Evolutionary conservation across 2,797 vertebrate species (phyloP).

Genomic region (Gastrophryne carolinensis): DNA sequence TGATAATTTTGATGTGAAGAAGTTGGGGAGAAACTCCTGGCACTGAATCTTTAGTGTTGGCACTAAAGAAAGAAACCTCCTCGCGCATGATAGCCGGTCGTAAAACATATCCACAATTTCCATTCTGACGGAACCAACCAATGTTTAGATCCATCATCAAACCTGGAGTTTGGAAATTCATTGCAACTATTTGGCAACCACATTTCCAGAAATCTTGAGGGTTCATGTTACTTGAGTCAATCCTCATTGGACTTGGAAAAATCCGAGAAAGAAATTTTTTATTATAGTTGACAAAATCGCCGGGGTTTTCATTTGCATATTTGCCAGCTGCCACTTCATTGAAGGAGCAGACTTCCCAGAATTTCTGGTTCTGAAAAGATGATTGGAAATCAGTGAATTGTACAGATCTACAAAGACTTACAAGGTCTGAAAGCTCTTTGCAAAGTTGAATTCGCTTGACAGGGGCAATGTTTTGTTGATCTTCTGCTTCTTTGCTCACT

Average conservation of each 20-base stretch:
- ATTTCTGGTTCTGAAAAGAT: constrained; percentile 92
- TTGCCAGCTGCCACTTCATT: constrained; percentile 93
- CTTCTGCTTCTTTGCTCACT: constrained; percentile 80
- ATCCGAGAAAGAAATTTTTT: constrained; percentile 92
- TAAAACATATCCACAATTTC: constrained; percentile 93
- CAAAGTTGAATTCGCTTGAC: constrained; percentile 90
- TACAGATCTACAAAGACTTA: constrained; percentile 93
- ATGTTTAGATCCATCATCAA: constrained; percentile 99
- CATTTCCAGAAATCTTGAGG: constrained; percentile 99
- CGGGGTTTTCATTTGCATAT: constrained; percentile 88
- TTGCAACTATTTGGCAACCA: constrained; percentile 96
- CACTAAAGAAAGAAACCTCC: constrained; percentile 96
- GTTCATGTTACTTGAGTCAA: constrained; percentile 98
- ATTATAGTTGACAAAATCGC: constrained; percentile 98
- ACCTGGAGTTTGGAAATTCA: constrained; percentile 98
- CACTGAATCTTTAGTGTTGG: constrained; percentile 96
- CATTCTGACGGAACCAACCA: constrained; percentile 96
- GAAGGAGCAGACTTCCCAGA: constrained; percentile 97
- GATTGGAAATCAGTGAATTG: constrained; percentile 92
- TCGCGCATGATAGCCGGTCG: constrained; percentile 97
- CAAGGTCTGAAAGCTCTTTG: constrained; percentile 93
- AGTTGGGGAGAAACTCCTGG: constrained; percentile 96
- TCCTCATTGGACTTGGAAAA: constrained; percentile 96
- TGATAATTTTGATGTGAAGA: constrained; percentile 97
- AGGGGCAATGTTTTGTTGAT: constrained; percentile 72